Evolutionary conservation across 1,140 invertebrate species (phyloP), one percentile per base, ranked within the genome.

Genomic region (Anthonomus grandis): DNA sequence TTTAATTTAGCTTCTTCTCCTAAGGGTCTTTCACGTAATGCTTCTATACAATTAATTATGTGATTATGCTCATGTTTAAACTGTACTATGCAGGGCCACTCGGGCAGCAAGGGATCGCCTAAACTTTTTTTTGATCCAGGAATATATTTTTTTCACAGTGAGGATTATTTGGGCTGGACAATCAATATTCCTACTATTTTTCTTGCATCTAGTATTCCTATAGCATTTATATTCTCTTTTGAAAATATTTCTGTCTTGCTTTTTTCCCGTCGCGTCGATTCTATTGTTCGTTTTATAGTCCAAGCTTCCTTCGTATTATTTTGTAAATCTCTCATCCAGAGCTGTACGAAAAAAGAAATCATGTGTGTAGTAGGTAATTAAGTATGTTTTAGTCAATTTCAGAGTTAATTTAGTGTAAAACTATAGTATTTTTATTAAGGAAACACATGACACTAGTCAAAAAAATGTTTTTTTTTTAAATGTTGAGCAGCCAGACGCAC

Each of bases 1-100:
- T 44, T 44, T 44, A 13, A 44, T 44, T 44, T 44, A 22, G 41
- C 41, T 44, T 44, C 41, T 44, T 44, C 41, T 44, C 41, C 41
- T 44, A 19, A 21, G 21, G 18, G 41, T 13, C 21, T 44, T 44
- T 44, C 41, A 44, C 41, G 41, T 44, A 44, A 44, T 22, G 41
- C 41, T 18, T 44, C 41, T 44, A 44, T 44, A 19, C 18, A 44
- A 44, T 44, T 44, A 44, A 44, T 3, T 44, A 17, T 18, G 41
- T 44, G 41, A 44, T 18, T 44, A 44, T 44, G 41, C 21, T 44
- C 41, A 44, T 44, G 41, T 44, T 44, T 44, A 44, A 44, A 19
- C 13, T 44, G 41, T 44, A 44, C 41, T 6, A 44, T 44, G 41
- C 41, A 44, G 4, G 18, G 41, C 41, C 41, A 44, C 41, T 44